Percentiles rank a stretch among this genome's conserved stretches.
These are phyloP conservation scores for Murina feae DNA, from an alignment of 2,113 vertebrate genomes.

Conservation along the genomic window DNA sequence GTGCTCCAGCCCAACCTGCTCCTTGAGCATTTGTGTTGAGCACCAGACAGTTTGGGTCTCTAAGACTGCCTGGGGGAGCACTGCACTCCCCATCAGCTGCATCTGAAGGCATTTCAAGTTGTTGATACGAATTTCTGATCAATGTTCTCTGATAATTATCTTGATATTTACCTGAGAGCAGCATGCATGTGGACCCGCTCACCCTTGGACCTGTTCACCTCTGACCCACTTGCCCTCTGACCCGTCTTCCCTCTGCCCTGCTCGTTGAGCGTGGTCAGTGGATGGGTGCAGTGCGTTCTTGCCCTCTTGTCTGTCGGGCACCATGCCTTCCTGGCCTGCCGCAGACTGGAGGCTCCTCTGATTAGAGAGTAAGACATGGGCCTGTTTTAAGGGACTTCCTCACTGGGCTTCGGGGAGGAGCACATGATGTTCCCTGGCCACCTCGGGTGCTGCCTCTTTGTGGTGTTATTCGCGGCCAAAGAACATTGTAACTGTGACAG, in stretches of 20 bases:
- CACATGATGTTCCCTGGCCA: rapidly evolving
- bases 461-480: rapidly evolving
- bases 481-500: background rate
- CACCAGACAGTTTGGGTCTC: background rate
- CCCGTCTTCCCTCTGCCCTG: background rate
- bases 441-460: rapidly evolving
- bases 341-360: background rate
- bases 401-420: background rate
- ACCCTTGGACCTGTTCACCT: background rate
- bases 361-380: background rate
- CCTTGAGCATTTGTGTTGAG: background rate
- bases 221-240: too few relatives aligned
- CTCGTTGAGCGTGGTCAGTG: rapidly evolving
- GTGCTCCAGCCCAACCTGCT: background rate
- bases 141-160: background rate
- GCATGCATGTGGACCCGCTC: background rate
- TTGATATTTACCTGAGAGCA: too few relatives aligned
- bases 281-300: background rate
- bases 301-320: background rate
- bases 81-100: background rate
- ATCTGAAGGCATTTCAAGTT: background rate
- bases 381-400: background rate
- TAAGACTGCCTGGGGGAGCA: background rate
- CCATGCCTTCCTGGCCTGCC: too few relatives aligned
- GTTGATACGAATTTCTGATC: background rate